Conservation (phyloP, 2,113 vertebrate genomes). For the Pluvianellus socialis region DNA sequence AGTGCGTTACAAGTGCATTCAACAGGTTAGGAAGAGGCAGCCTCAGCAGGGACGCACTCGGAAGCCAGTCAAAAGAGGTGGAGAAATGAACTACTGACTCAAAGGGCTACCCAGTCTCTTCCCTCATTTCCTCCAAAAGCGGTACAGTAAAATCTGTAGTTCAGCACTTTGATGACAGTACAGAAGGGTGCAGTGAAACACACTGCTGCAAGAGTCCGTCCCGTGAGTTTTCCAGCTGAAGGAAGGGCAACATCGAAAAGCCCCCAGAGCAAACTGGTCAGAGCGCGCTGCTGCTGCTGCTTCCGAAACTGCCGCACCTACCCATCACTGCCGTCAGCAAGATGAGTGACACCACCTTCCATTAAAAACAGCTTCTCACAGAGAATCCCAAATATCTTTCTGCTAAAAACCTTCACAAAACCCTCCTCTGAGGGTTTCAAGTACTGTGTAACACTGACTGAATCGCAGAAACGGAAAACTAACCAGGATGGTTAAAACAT, state of each 20-base stretch:
- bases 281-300: rapidly evolving
- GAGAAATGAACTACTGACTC: background rate
- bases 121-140: background rate
- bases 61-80: background rate
- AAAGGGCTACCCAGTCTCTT: background rate
- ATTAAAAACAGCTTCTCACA: background rate
- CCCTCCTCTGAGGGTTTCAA: background rate
- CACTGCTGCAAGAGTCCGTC: background rate
- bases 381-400: background rate
- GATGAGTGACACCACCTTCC: rapidly evolving
- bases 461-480: rapidly evolving
- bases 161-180: background rate
- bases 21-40: background rate
- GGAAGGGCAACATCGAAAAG: rapidly evolving
- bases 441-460: background rate
- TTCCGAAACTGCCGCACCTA: background rate
- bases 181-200: background rate
- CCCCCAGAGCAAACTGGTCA: background rate
- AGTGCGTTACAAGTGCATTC: rapidly evolving
- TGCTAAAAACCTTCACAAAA: background rate
- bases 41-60: rapidly evolving
- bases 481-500: background rate
- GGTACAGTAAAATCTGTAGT: background rate
- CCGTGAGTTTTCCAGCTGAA: background rate
- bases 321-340: rapidly evolving